Evolutionary conservation across 2,113 vertebrate genomes (phyloP), one percentile per base, ranked within the genome.

Genomic region (Hipposideros armiger): DNA sequence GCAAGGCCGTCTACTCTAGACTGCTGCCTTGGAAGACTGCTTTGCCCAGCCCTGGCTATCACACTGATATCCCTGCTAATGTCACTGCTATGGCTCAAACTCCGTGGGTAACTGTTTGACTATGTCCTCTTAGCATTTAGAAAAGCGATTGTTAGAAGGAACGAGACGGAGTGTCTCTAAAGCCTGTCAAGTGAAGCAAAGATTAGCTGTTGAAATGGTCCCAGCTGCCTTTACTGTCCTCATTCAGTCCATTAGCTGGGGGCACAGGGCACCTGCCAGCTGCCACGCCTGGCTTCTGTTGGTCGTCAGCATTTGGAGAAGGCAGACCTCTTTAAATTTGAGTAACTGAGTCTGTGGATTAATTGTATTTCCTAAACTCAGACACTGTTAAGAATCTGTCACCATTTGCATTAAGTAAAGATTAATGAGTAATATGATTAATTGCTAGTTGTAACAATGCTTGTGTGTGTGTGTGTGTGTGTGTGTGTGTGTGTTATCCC

Each of bases 371-470:
- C 67, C 52, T 89, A 86, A 86, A 73, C 26, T 60, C 64, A 69
- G 78, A 20, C 73, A 26, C 76, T 45, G n/a, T 95, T 89, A 77
- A 73, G 94, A 88, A 66, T 62, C 90, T 93, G 89, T 91, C 78
- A 87, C 42, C 32, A 88, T 94, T 92, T 96, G 70, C 67, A 93
- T 74, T 84, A 96, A 86, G 95, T 45, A 90, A 88, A 87, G 60
- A 90, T 87, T 58, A 76, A 84, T 60, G 56, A 78, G 67, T 45
- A 62, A 58, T 69, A 54, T 74, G 77, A 95, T 45, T 72, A 80
- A 88, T 62, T 83, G 50, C 36, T 80, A 54, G 28, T 42, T 76
- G 22, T 20, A 62, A 26, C 52, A 64, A 42, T 0, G 5, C 22
- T 77, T 50, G 8, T 67, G 40, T 64, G 28, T 52, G 52, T 89